phyloP scores from a whole-genome alignment of 2,888 invertebrate species.

The Schizaphis graminum region DNA sequence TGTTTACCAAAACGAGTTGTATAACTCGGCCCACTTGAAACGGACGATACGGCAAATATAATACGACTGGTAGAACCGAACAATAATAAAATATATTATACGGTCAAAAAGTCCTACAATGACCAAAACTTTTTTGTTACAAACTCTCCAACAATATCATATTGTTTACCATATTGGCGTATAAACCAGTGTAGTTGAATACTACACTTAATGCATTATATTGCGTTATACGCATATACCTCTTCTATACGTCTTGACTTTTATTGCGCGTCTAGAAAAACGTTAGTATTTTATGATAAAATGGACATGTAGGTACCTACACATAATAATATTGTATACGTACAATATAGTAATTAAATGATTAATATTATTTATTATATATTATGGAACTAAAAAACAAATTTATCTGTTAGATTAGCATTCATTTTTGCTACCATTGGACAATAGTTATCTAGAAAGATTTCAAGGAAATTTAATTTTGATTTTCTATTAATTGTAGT shows the following conservation, averaged over 20 bases:
- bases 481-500: not conserved
- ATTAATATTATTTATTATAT: not conserved
- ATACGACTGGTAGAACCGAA: not conserved
- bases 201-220: not conserved
- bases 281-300: not conserved
- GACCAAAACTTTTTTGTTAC: not conserved
- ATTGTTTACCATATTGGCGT: not conserved
- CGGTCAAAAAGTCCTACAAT: not conserved
- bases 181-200: not conserved
- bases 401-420: not conserved
- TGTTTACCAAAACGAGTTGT: conserved; percentile 17
- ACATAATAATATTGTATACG: not conserved
- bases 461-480: not conserved
- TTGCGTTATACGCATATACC: not conserved
- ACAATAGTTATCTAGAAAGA: not conserved
- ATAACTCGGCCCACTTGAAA: conserved; percentile 30
- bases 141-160: not conserved
- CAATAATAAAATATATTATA: not conserved
- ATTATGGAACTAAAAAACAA: not conserved
- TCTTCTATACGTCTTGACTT: not conserved
- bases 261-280: not conserved
- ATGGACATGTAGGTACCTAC: too few species aligned
- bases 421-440: not conserved
- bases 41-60: conserved; percentile 15
- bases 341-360: not conserved